Percentiles rank a stretch among this genome's conserved stretches.
phyloP scores from a whole-genome alignment of 2,113 vertebrate genomes.

The Passer montanus region DNA sequence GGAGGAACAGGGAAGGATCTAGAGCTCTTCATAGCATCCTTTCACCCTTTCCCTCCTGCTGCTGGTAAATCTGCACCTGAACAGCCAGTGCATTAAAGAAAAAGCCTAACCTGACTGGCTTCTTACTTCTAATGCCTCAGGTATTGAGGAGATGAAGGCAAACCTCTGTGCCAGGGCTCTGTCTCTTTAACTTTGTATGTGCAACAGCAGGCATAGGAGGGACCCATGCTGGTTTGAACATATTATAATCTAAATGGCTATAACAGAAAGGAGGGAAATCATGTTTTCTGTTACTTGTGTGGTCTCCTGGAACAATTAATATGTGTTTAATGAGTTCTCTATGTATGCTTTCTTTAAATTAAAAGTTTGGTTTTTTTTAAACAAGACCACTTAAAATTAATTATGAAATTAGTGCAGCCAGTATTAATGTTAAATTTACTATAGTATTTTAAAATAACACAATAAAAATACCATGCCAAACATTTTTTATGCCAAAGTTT shows the following conservation, averaged over 20 bases:
- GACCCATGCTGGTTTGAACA: not conserved
- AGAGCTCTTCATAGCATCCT: not conserved
- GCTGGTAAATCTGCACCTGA: not conserved
- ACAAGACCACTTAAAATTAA: not conserved
- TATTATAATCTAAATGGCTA: not conserved
- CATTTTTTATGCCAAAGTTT: not conserved
- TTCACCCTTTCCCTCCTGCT: not conserved
- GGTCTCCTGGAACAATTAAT: not conserved
- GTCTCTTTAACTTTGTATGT: slow-evolving; percentile 6
- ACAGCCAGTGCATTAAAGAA: not conserved
- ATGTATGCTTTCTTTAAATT: not conserved
- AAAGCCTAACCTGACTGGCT: not conserved
- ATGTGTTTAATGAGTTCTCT: not conserved
- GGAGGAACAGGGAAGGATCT: not conserved
- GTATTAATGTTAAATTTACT: not conserved
- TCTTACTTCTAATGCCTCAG: not conserved
- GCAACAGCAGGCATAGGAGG: slow-evolving; percentile 21
- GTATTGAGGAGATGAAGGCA: slow-evolving; percentile 4
- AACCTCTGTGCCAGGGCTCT: slow-evolving; percentile 29
- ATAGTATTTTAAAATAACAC: slow-evolving; percentile 8
- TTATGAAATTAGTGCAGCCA: not conserved
- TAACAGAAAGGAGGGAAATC: not conserved
- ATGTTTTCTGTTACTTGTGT: not conserved
- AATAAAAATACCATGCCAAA: not conserved
- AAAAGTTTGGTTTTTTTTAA: slow-evolving; percentile 19